phyloP scores from a whole-genome alignment of 2,113 vertebrate genomes.

The Sciurus niger region DNA sequence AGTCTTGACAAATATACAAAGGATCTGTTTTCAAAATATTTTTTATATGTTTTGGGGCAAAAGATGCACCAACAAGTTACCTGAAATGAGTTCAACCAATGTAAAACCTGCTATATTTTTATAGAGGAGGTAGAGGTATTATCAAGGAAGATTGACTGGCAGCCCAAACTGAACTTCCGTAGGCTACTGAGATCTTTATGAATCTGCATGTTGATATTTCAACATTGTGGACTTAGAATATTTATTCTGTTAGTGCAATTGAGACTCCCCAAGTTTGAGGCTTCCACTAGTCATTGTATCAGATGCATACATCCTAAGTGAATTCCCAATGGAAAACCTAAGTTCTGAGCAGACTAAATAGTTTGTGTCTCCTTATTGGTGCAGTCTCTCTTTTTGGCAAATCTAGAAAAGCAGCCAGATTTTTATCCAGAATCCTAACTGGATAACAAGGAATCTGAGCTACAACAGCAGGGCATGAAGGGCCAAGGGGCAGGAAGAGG shows the following conservation, averaged over 20 bases:
- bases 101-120: conserved; percentile 40
- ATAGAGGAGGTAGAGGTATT: neutral
- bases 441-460: conserved; percentile 16
- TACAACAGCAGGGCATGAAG: neutral
- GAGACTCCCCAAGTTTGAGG: neutral
- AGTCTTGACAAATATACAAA: conserved; percentile 47
- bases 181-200: neutral
- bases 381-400: neutral
- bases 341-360: neutral
- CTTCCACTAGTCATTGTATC: neutral
- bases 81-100: conserved; percentile 39
- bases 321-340: conserved; percentile 42
- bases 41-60: conserved; percentile 28
- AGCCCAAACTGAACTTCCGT: neutral
- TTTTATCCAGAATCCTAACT: conserved; percentile 33
- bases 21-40: conserved; percentile 18
- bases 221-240: neutral
- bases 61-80: neutral
- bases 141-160: neutral
- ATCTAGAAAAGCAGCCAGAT: neutral
- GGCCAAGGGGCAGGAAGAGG: neutral
- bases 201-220: conserved; percentile 21
- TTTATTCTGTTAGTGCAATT: neutral
- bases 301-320: conserved; percentile 29
- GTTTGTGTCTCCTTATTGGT: neutral